A percentile compares a stretch with the other conserved stretches of the same genome.
Conservation (phyloP, 2,797 vertebrate genomes). For the Loriculus beryllinus region DNA sequence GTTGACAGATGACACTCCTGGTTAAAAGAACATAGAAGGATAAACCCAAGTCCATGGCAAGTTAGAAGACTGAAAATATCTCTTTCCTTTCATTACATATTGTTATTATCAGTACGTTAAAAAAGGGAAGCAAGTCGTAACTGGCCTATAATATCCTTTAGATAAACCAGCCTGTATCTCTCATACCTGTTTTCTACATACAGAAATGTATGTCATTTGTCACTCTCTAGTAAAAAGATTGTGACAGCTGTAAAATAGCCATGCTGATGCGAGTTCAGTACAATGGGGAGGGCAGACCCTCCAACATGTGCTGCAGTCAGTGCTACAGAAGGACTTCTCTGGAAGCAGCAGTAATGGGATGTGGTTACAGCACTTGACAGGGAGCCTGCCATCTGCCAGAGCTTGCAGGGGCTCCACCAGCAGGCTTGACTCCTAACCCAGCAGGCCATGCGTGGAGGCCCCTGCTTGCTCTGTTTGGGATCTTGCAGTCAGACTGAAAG, state of each 20-base stretch:
- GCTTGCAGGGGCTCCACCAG: not conserved
- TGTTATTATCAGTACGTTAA: not conserved
- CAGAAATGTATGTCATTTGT: not conserved
- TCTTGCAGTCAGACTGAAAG: not conserved
- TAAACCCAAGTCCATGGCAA: not conserved
- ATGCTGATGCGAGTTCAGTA: not conserved
- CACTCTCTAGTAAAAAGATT: not conserved
- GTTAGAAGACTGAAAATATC: not conserved
- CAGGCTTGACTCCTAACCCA: not conserved
- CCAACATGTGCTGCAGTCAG: accelerated
- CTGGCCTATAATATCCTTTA: not conserved
- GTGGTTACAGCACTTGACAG: not conserved
- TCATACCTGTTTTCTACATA: not conserved
- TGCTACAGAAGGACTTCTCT: not conserved
- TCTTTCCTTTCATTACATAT: not conserved
- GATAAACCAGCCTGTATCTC: not conserved
- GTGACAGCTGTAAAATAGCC: not conserved
- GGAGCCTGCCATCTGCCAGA: not conserved
- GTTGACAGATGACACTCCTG: not conserved
- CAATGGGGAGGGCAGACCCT: not conserved
- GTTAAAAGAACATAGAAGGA: not conserved
- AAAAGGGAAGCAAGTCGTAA: not conserved
- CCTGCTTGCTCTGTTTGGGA: not conserved
- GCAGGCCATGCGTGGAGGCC: not conserved
- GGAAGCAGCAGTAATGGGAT: not conserved